Percentiles rank a stretch among this genome's conserved stretches.
These are phyloP conservation scores for Pandion haliaetus DNA, from an alignment of 2,113 vertebrate species.

Conservation along the genomic window DNA sequence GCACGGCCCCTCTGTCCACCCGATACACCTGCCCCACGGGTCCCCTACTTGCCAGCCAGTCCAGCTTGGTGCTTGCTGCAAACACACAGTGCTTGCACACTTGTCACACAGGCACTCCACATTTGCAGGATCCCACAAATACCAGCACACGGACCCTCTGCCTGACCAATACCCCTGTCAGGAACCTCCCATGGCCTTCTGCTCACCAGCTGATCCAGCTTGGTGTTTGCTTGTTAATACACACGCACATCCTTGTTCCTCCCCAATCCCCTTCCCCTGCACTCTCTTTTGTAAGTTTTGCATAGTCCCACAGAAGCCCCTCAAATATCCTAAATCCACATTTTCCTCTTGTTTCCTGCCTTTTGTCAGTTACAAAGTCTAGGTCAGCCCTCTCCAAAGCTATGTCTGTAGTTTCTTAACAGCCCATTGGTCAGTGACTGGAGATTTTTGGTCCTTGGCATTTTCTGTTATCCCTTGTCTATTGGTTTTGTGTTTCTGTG, in stretches of 20 bases:
- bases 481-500: not conserved
- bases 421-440: not conserved
- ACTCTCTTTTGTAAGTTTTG: not conserved
- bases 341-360: not conserved
- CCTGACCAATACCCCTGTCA: not conserved
- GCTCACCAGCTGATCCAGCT: not conserved
- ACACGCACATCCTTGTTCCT: not conserved
- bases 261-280: too few relatives aligned
- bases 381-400: not conserved
- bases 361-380: not conserved
- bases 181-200: not conserved
- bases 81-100: not conserved
- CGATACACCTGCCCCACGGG: fast-evolving
- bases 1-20: not conserved
- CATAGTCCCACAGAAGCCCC: not conserved
- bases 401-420: not conserved
- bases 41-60: not conserved
- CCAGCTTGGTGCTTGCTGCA: not conserved
- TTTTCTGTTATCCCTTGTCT: not conserved
- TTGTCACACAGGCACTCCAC: too few relatives aligned
- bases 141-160: not conserved
- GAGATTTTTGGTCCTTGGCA: not conserved
- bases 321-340: not conserved
- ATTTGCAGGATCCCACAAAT: not conserved
- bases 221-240: not conserved